Evolutionary conservation across 2,888 invertebrate species (phyloP), one percentile per base, ranked within the genome.

Genomic region (Pseudoips prasinana): DNA sequence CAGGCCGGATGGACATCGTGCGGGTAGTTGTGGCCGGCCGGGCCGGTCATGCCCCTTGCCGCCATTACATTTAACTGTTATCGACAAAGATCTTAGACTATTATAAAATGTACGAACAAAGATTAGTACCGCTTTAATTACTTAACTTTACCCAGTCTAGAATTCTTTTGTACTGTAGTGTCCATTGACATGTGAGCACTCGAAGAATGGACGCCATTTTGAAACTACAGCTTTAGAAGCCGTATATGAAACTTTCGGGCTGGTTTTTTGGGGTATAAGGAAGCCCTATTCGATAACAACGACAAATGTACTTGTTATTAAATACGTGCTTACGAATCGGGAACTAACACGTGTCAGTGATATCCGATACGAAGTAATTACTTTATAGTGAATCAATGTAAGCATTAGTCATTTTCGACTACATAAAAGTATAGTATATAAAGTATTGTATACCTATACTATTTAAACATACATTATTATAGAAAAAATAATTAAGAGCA

Each of bases 191-290:
- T 41, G 38, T 31, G 45, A 34, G 66, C 66, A 64, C 64, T 69
- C 64, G 63, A 57, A 61, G 72, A 58, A 37, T 46, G 14, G 58
- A 56, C 63, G 84, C 85, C 85, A 86, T 86, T 78, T 83, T 83
- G 75, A 59, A 68, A 61, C 55, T 51, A 51, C 64, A 58, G 64
- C 67, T 68, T 72, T 57, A 56, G 85, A 87, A 87, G 73, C 83
- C 86, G 29, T 70, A 80, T 39, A 61, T 73, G 62, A 46, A 47
- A 64, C 51, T 75, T 80, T 77, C 61, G 70, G 73, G 63, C 44
- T 55, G 49, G 61, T 73, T 69, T 75, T 80, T 74, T 71, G 53
- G 64, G 66, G 70, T 68, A 66, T 68, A 66, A 58, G 50, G 63
- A 86, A 85, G 75, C 82, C 86, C 9, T 73, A 72, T 59, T 52